Evolutionary conservation across 1,140 invertebrate genomes (phyloP).

Genomic region (Lepidotrigona ventralis): DNA sequence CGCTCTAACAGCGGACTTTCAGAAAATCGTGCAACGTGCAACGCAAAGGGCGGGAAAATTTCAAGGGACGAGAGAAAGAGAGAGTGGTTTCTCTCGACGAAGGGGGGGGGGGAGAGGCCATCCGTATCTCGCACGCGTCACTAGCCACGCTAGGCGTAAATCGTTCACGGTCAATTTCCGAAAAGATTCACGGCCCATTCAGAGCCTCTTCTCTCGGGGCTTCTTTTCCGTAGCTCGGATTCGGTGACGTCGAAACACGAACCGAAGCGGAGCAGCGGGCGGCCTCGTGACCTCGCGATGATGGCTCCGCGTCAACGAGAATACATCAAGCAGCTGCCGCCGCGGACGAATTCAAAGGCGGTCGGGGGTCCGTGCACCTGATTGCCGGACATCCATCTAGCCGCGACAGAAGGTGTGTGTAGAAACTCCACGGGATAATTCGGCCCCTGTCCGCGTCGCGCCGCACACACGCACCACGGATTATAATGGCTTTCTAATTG

Average conservation of each 20-base stretch:
- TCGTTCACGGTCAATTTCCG: constrained; percentile 60
- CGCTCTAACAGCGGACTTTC: background rate
- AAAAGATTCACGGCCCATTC: constrained; percentile 20
- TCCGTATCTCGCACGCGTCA: constrained; percentile 47
- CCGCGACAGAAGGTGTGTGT: constrained; percentile 50
- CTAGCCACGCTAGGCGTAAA: constrained; percentile 33
- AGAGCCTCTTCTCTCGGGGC: background rate
- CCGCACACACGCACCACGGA: constrained; percentile 21
- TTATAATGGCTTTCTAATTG: constrained; percentile 72
- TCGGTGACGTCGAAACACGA: constrained; percentile 43
- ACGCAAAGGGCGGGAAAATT: background rate
- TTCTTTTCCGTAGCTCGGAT: too few relatives aligned
- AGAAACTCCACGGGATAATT: constrained; percentile 49
- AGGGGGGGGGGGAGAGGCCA: background rate
- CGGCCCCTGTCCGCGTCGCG: too few relatives aligned
- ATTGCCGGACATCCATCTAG: constrained; percentile 68
- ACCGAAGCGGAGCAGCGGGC: constrained; percentile 56
- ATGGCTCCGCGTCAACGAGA: constrained; percentile 57
- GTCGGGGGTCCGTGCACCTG: constrained; percentile 61
- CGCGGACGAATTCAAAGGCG: constrained; percentile 53
- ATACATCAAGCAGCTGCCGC: constrained; percentile 55
- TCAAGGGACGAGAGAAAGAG: background rate
- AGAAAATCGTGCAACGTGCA: background rate
- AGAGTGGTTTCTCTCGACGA: background rate
- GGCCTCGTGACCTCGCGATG: constrained; percentile 44